These are phyloP conservation scores for Lordiphosa fenestrarum DNA, from an alignment of 2,888 invertebrate genomes.

Conservation along the genomic window DNA sequence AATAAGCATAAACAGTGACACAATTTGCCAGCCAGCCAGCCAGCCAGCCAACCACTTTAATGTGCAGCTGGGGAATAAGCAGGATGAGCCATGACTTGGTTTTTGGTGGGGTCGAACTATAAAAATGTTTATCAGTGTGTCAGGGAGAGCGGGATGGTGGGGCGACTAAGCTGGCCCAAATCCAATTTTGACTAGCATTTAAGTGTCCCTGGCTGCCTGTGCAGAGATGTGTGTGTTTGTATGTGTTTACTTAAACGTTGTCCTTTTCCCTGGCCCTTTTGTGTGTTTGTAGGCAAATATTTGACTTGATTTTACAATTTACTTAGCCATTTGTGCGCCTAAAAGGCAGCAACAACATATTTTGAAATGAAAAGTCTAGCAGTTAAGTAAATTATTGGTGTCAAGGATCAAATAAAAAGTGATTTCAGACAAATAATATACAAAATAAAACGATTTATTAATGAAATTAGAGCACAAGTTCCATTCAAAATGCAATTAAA, in stretches of 20 bases:
- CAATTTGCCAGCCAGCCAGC: conserved; percentile 7
- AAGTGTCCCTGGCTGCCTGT: conserved; percentile 59
- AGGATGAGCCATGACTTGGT: conserved; percentile 63
- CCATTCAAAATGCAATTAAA: too few relatives aligned
- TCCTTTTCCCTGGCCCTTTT: conserved; percentile 43
- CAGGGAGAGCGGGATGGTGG: background rate
- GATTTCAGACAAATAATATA: too few relatives aligned
- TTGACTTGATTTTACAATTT: conserved; percentile 52
- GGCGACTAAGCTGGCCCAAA: conserved; percentile 52
- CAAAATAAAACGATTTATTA: too few relatives aligned
- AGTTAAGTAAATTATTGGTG: too few relatives aligned
- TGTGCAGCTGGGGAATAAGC: conserved; percentile 66
- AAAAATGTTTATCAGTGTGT: conserved; percentile 66
- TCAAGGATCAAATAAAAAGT: too few relatives aligned
- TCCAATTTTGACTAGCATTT: conserved; percentile 70
- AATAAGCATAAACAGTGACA: conserved; percentile 67
- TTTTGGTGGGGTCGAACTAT: conserved; percentile 48
- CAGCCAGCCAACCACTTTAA: conserved; percentile 43
- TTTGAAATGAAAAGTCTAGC: background rate
- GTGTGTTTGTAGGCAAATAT: conserved; percentile 48
- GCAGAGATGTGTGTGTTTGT: conserved; percentile 25
- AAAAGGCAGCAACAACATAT: conserved; percentile 23
- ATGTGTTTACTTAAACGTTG: conserved; percentile 31
- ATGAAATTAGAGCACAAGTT: too few relatives aligned
- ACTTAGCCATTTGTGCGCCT: conserved; percentile 24